Base-by-base conservation (phyloP, 2,113 vertebrate genomes). In the Empidonax alnorum region DNA sequence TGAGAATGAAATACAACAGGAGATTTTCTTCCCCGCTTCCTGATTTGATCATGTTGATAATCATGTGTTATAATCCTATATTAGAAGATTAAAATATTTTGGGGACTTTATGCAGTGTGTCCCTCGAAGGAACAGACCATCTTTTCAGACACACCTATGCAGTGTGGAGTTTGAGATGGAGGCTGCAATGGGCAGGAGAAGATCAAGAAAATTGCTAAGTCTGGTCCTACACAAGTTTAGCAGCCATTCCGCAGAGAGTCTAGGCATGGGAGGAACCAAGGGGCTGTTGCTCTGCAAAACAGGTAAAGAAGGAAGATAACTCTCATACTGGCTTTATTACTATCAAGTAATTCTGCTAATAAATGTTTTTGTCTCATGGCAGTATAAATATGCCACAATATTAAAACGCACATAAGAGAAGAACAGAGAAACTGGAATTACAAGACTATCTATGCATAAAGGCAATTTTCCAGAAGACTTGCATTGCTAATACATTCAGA, bases 401-500 rank as follows among this genome's bases (percentile, higher is more conserved):
- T 91, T 91, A 92, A 84, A 94, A 76, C 17, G 62, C 46, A 28
- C 17, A 8, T 75, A 72, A 58, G 65, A 90, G 68, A 77, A 87
- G 49, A 91, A 85, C 23, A 28, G 52, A 68, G 68, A 93, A 85
- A 12, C n/a, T 95, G 71, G 63, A 87, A 93, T 95, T 93, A 93
- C 66, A 78, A 87, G 87, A 68, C 37, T 87, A 28, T 17, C 74
- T 87, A 39, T 79, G 91, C 31, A 0, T 97, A 71, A 96, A 93
- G 59, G 63, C 84, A 96, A 87, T 96, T 96, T 96, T 95, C 91
- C 46, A 47, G 81, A 89, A 91, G 93, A 87, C 84, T 96, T 93
- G 22, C 21, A 23, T 69, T 78, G 73, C 77, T 96, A 87, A 91
- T 93, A 37, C n/a, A 58, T 75, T 93, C 39, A 76, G 65, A 80